Conservation (phyloP, 2,888 invertebrate genomes). For the Lepidochitona cinerea region DNA sequence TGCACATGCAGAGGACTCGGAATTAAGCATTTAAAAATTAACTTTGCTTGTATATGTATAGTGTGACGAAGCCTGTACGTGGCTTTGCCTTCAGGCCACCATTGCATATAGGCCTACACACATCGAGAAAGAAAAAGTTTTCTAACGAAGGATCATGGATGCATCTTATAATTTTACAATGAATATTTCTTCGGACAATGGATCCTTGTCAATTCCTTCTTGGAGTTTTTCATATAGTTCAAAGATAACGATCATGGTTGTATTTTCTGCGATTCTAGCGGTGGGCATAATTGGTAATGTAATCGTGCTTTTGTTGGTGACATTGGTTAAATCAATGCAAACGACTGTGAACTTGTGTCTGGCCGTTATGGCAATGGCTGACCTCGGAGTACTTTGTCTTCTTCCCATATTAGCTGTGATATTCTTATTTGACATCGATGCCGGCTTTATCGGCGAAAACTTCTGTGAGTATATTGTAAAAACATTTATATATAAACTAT, state of each 20-base stretch:
- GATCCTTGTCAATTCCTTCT: too few species aligned
- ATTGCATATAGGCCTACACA: too few species aligned
- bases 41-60: too few species aligned
- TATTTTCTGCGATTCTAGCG: neutral
- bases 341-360: neutral
- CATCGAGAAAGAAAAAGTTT: too few species aligned
- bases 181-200: too few species aligned
- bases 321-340: neutral
- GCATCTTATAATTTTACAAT: too few species aligned
- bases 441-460: neutral
- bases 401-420: neutral
- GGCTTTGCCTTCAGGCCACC: too few species aligned
- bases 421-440: neutral
- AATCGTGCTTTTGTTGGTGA: neutral
- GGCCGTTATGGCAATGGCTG: neutral
- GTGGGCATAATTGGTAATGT: neutral
- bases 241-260: neutral
- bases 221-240: neutral
- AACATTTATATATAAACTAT: too few species aligned
- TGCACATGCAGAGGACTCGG: too few species aligned
- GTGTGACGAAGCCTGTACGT: too few species aligned
- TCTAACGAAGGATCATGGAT: too few species aligned
- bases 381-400: neutral
- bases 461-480: neutral
- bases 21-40: too few species aligned